Base-by-base conservation (phyloP, 2,888 invertebrate genomes). In the Lycophotia porphyrea region DNA sequence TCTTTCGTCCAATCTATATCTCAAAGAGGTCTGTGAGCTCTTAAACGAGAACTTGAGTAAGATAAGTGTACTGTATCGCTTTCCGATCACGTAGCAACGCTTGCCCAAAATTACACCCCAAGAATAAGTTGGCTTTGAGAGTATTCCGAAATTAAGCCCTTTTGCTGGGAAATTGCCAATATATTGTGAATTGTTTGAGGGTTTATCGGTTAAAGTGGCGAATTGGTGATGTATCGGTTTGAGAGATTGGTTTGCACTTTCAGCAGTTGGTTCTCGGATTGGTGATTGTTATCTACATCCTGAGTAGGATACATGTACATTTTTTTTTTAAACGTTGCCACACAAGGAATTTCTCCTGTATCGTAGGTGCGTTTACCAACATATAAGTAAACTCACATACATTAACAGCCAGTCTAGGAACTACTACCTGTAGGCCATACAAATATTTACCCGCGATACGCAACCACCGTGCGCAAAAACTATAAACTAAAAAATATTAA, bases 31-130 rank as follows among this genome's bases (percentile, higher is more conserved):
- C 42, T 68, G 52, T n/a, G 63, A 74, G 65, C 73, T 76, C 78
- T 81, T 78, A 72, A 78, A 64, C 67, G 70, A 67, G 72, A 63
- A 73, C 77, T 82, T 80, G 68, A 75, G 78, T 65, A 71, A 70
- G 77, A 70, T 80, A 84, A 89, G 86, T 84, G 79, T 73, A 80
- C 74, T 75, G 78, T 91, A 91, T 90, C 88, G 88, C 77, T 91
- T 78, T 86, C 91, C 72, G 90, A 91, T 93, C 94, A 94, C 94
- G 94, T 93, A 89, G 82, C 68, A 84, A 66, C 88, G 87, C 93
- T 93, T 90, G 84, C 90, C 80, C 84, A 87, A 89, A 91, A 92
- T 89, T 82, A 87, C 84, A 81, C 88, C 87, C 79, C 71, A 81
- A 71, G 70, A 80, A 88, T 86, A 80, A 76, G 74, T 64, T 61